A percentile compares a stretch with the other conserved stretches of the same genome.
Evolutionary conservation across 2,113 vertebrate species (phyloP).

Genomic region (Microcebus lehilahytsara): DNA sequence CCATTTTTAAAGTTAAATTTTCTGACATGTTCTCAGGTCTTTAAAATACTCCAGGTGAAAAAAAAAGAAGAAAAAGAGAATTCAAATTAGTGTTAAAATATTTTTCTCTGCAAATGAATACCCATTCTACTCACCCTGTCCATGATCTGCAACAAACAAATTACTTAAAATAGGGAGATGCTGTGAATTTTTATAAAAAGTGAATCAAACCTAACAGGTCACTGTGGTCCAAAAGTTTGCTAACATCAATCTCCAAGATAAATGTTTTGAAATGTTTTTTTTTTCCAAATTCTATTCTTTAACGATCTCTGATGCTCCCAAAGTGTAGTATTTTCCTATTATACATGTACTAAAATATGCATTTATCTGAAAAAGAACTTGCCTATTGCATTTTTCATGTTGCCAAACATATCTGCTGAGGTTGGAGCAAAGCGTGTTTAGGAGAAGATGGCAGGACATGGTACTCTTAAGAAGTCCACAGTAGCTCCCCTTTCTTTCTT

Average conservation of each 20-base stretch:
- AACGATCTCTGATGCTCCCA: background rate
- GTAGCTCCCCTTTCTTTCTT: background rate
- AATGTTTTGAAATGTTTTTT: background rate
- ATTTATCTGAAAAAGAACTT: background rate
- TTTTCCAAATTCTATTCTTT: background rate
- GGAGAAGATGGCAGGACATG: background rate
- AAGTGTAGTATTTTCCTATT: background rate
- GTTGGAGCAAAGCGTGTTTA: background rate
- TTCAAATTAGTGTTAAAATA: slow-evolving; percentile 33
- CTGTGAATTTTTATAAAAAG: background rate
- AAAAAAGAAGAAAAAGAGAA: background rate
- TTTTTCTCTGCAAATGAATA: slow-evolving; percentile 18
- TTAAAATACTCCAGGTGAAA: background rate
- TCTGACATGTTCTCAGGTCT: slow-evolving; percentile 17
- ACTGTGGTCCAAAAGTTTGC: background rate
- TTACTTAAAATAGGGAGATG: background rate
- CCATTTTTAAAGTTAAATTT: slow-evolving; percentile 51
- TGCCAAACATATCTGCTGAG: background rate
- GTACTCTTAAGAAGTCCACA: background rate
- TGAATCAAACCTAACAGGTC: background rate
- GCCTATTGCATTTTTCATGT: background rate
- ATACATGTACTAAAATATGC: background rate
- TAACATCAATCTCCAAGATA: background rate
- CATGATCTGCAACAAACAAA: background rate
- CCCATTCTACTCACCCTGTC: background rate